These are phyloP conservation scores for Epicampocera succincta DNA, from an alignment of 2,888 invertebrate species.

Conservation along the genomic window DNA sequence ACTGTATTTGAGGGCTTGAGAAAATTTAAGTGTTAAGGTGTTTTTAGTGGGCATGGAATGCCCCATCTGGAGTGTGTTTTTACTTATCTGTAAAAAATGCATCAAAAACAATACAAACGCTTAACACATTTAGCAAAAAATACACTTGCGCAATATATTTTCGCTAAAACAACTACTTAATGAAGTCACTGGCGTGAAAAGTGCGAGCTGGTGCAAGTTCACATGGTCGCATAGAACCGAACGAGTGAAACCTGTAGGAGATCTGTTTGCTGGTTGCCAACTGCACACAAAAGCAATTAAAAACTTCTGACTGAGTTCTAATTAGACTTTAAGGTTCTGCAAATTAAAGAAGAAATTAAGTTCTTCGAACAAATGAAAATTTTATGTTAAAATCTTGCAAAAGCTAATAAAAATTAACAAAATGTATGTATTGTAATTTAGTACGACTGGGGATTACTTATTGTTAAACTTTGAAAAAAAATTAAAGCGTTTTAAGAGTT, in stretches of 20 bases:
- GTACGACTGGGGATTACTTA: too few species aligned
- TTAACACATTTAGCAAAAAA: not conserved
- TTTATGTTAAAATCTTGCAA: not conserved
- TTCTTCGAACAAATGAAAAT: constrained; percentile 36
- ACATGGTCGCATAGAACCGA: too few species aligned
- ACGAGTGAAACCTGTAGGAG: not conserved
- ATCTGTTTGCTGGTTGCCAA: not conserved
- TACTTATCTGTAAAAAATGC: too few species aligned
- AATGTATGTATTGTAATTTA: not conserved
- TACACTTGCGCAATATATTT: too few species aligned
- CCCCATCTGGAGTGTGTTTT: too few species aligned
- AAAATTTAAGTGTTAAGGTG: too few species aligned
- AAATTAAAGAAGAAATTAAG: constrained; percentile 65
- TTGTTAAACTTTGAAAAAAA: too few species aligned
- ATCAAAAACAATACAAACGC: not conserved
- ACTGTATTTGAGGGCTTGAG: too few species aligned
- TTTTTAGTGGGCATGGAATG: too few species aligned
- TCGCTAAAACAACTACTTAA: not conserved
- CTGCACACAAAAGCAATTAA: not conserved
- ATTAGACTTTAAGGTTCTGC: constrained; percentile 64
- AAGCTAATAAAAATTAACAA: constrained; percentile 2
- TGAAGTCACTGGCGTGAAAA: not conserved
- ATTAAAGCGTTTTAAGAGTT: too few species aligned
- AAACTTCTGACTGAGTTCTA: constrained; percentile 40
- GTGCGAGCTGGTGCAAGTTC: too few species aligned